Conservation (phyloP, 2,113 vertebrate species). For the Oryzias curvinotus region DNA sequence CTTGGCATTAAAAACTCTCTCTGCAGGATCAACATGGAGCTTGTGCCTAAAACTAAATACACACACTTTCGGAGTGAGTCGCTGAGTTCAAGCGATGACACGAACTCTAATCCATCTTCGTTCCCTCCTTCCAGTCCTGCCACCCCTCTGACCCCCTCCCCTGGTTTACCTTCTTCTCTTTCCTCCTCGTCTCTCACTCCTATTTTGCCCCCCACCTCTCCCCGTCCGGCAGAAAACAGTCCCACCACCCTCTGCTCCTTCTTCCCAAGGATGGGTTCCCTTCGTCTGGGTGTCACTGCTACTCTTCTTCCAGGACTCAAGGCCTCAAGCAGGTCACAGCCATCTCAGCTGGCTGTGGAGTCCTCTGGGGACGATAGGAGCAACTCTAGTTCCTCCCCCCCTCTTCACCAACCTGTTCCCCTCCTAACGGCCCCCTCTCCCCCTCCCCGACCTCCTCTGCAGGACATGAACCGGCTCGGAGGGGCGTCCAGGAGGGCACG, state of each 20-base stretch:
- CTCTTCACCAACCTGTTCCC: constrained; percentile 44
- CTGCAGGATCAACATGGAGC: constrained; percentile 82
- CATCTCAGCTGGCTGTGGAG: constrained; percentile 42
- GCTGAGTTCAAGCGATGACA: constrained; percentile 82
- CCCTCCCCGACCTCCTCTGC: constrained; percentile 82
- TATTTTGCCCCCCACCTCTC: constrained; percentile 76
- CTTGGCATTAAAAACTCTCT: constrained; percentile 44
- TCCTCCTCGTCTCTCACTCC: constrained; percentile 88
- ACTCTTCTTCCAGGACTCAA: constrained; percentile 81
- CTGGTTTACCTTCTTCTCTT: constrained; percentile 76
- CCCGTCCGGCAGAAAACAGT: constrained; percentile 80
- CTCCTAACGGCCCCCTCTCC: constrained; percentile 76
- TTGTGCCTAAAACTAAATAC: constrained; percentile 92
- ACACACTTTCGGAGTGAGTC: constrained; percentile 92
- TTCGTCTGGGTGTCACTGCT: constrained; percentile 87
- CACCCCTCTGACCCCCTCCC: constrained; percentile 72
- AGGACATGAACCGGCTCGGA: constrained; percentile 99
- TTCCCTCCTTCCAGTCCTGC: constrained; percentile 77
- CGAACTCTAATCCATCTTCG: constrained; percentile 70
- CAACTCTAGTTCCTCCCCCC: constrained; percentile 61
- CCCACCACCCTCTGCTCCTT: constrained; percentile 96
- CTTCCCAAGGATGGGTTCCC: constrained; percentile 90
- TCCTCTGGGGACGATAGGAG: constrained; percentile 59
- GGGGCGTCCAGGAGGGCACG: constrained; percentile 90
- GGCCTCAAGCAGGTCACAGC: constrained; percentile 61